These are phyloP conservation scores for Plumapathes pennacea DNA, from an alignment of 92 coral and sea anemone genomes.

Conservation along the genomic window DNA sequence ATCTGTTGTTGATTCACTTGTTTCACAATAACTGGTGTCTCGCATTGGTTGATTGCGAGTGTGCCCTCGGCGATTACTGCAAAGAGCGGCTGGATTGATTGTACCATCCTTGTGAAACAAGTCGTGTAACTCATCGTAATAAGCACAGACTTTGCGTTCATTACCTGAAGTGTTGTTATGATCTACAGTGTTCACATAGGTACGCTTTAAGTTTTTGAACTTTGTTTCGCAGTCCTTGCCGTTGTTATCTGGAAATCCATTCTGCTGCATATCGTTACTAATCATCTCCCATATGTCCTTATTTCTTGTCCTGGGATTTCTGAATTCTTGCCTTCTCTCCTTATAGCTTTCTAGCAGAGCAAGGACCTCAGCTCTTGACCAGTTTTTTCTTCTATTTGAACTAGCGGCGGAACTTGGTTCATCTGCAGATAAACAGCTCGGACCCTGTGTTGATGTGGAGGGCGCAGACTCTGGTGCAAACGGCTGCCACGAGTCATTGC, in stretches of 20 bases:
- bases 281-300: slow-evolving; percentile 52
- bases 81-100: slow-evolving; percentile 31
- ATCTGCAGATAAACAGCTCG: slow-evolving; percentile 11
- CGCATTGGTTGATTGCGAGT: slow-evolving; percentile 12
- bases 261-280: slow-evolving; percentile 29
- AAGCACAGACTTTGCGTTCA: slow-evolving; percentile 54
- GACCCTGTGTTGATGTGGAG: slow-evolving; percentile 3
- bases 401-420: slow-evolving; percentile 6
- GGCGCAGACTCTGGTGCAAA: background rate
- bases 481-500: too few relatives aligned
- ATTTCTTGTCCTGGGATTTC: slow-evolving; percentile 43
- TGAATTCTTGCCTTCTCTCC: slow-evolving; percentile 28
- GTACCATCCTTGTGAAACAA: slow-evolving; percentile 26
- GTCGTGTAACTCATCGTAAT: slow-evolving; percentile 28
- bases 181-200: slow-evolving; percentile 36
- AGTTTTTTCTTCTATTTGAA: slow-evolving; percentile 29
- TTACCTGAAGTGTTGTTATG: slow-evolving; percentile 54
- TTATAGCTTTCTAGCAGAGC: slow-evolving; percentile 35
- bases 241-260: slow-evolving; percentile 36
- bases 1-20: slow-evolving; percentile 28
- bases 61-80: slow-evolving; percentile 40
- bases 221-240: slow-evolving; percentile 44
- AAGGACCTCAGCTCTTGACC: slow-evolving; percentile 42
- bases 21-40: slow-evolving; percentile 13
- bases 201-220: slow-evolving; percentile 41